phyloP scores from a whole-genome alignment of 2,797 vertebrate species.

The Otus scops region DNA sequence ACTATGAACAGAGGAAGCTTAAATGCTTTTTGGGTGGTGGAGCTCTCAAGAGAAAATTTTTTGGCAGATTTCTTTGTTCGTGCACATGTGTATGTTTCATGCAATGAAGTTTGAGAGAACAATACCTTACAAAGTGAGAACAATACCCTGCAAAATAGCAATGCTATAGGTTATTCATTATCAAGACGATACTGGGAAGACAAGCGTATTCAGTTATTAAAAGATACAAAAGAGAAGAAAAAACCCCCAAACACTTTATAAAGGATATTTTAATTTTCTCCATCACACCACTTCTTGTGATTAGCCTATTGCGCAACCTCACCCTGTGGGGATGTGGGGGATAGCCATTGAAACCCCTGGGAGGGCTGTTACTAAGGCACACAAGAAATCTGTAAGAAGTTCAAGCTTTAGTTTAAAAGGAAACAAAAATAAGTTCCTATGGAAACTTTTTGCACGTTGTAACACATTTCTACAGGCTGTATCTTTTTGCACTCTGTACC shows the following conservation, averaged over 20 bases:
- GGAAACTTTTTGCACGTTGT: not conserved
- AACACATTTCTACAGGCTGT: not conserved
- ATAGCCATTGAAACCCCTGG: not conserved
- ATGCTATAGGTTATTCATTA: not conserved
- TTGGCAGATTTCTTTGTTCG: not conserved
- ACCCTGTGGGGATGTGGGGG: not conserved
- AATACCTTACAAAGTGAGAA: not conserved
- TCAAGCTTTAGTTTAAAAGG: not conserved
- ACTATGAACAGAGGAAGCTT: not conserved
- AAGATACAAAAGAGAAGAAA: not conserved
- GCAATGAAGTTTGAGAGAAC: not conserved
- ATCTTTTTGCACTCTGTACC: not conserved
- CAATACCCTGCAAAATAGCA: not conserved
- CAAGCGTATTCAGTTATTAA: not conserved
- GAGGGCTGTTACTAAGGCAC: not conserved
- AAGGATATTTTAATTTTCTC: not conserved
- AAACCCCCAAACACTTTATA: not conserved
- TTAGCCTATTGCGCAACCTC: not conserved
- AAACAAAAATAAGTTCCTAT: not conserved
- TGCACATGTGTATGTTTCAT: not conserved
- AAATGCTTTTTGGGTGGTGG: not conserved
- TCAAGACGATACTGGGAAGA: not conserved
- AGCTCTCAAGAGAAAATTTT: not conserved
- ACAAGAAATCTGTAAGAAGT: not conserved
- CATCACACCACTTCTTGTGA: not conserved